phyloP scores from a whole-genome alignment of 2,797 vertebrate genomes.

The Enoplosus armatus region DNA sequence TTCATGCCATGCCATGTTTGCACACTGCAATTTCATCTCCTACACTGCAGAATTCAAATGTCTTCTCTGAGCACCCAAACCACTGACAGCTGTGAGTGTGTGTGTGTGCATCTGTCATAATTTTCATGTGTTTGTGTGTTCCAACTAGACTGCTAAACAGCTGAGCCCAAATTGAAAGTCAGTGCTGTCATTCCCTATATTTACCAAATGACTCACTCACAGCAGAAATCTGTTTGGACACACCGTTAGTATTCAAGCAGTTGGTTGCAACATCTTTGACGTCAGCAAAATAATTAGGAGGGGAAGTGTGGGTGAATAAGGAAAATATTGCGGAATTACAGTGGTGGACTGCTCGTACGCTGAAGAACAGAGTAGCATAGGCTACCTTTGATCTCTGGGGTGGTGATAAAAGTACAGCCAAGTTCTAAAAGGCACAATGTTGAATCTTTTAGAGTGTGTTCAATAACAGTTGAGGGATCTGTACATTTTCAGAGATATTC shows the following conservation, averaged over 20 bases:
- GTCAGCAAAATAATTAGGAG: constrained; percentile 67
- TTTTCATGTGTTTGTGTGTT: constrained; percentile 65
- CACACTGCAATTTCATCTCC: constrained; percentile 58
- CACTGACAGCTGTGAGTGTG: constrained; percentile 65
- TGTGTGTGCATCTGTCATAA: constrained; percentile 51
- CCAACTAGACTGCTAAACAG: constrained; percentile 79
- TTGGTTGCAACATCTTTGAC: constrained; percentile 71
- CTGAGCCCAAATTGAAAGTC: constrained; percentile 83
- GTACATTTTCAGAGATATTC: constrained; percentile 55
- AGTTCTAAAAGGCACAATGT: constrained; percentile 26
- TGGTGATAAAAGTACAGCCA: constrained; percentile 30
- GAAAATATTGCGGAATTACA: constrained; percentile 41
- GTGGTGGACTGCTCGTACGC: neutral
- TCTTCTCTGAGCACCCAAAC: constrained; percentile 53
- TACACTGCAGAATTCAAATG: constrained; percentile 66
- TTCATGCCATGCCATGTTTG: constrained; percentile 66
- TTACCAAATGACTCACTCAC: constrained; percentile 77
- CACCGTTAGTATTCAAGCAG: constrained; percentile 72
- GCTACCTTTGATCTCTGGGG: constrained; percentile 9
- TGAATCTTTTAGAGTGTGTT: constrained; percentile 30
- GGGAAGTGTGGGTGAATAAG: constrained; percentile 42
- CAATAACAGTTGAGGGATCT: constrained; percentile 47
- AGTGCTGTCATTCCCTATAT: constrained; percentile 78
- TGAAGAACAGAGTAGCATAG: constrained; percentile 2
- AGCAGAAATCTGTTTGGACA: constrained; percentile 76